phyloP scores from a whole-genome alignment of 2,797 vertebrate species.

The Peromyscus melanophrys region DNA sequence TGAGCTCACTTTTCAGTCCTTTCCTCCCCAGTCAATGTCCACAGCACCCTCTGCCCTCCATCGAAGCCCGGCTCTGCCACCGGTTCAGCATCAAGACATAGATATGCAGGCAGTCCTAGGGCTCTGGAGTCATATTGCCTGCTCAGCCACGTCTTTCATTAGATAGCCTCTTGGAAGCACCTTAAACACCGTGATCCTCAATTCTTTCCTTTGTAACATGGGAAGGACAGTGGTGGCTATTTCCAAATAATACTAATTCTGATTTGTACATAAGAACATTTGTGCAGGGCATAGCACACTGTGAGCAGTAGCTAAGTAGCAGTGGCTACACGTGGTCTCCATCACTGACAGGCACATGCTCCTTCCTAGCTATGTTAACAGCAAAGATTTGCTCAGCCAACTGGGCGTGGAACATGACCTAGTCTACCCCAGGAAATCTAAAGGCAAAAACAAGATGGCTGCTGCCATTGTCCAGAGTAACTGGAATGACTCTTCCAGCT shows the following conservation, averaged over 20 bases:
- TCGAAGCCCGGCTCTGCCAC: background rate
- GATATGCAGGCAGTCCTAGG: background rate
- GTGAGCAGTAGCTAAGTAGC: background rate
- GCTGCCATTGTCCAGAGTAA: background rate
- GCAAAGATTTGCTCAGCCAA: background rate
- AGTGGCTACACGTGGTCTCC: background rate
- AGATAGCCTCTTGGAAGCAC: background rate
- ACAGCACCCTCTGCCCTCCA: rapidly evolving
- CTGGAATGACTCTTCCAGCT: background rate
- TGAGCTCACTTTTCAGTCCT: background rate
- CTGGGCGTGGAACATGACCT: background rate
- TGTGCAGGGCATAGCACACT: background rate
- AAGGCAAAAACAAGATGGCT: background rate
- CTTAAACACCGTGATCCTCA: background rate
- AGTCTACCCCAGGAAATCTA: background rate
- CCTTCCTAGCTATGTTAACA: background rate
- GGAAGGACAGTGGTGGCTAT: background rate
- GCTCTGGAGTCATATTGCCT: background rate
- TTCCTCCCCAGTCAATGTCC: background rate
- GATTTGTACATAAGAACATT: background rate
- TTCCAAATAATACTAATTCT: background rate
- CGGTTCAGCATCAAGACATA: rapidly evolving
- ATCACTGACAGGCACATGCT: background rate
- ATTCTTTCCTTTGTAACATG: background rate
- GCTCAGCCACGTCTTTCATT: background rate